These are phyloP conservation scores for Ophioderma brevispina DNA, from an alignment of 35 echinoderm and acorn worm species.

Conservation along the genomic window DNA sequence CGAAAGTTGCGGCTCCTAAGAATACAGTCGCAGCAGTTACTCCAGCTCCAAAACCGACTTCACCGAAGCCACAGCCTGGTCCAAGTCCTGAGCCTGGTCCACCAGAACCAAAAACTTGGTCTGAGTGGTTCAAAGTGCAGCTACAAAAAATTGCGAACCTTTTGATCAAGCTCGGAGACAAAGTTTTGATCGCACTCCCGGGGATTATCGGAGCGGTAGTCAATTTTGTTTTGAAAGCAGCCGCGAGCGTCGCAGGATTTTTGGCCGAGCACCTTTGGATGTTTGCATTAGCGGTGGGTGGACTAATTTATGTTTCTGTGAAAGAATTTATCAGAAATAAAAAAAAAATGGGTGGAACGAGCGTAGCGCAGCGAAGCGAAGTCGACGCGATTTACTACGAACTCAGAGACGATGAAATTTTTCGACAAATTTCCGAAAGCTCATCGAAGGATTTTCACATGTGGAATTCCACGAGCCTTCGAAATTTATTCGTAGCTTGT, in stretches of 20 bases:
- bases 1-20: no score
- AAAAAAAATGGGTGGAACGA: no score
- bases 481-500: no score
- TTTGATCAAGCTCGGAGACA: not conserved
- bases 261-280: not conserved
- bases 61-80: not conserved
- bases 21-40: no score
- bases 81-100: not conserved
- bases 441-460: no score
- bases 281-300: not conserved
- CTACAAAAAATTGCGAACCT: constrained; percentile 1
- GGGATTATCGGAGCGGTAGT: not conserved
- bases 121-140: not conserved
- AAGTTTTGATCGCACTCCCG: not conserved
- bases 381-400: no score
- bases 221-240: not conserved
- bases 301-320: not conserved
- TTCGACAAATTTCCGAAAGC: no score
- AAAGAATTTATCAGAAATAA: not conserved
- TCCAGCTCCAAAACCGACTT: not conserved
- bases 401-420: no score
- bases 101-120: not conserved
- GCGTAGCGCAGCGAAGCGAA: no score
- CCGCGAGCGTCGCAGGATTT: not conserved
- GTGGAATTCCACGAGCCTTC: no score